These are phyloP conservation scores for Cetoscarus ocellatus DNA, from an alignment of 2,797 vertebrate genomes.

Conservation along the genomic window DNA sequence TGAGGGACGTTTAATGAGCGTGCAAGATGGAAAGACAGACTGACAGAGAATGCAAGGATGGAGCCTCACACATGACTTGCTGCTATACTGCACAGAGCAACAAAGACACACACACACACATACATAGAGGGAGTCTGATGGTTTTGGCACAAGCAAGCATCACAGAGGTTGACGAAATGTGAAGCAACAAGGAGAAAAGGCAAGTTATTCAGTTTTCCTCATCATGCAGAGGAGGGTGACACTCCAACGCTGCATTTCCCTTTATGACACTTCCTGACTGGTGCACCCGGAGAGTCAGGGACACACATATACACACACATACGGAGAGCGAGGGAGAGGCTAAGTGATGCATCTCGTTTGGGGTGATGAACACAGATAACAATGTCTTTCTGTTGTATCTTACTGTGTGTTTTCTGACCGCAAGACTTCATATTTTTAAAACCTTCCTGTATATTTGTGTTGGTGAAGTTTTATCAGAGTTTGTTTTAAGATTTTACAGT, in stretches of 20 bases:
- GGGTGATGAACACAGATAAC: conserved; percentile 70
- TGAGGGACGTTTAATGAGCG: conserved; percentile 82
- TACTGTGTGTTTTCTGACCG: too few relatives aligned
- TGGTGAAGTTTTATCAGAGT: too few relatives aligned
- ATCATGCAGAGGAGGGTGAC: conserved; percentile 70
- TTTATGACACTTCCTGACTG: conserved; percentile 77
- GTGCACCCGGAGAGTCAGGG: conserved; percentile 23
- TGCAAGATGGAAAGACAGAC: conserved; percentile 78
- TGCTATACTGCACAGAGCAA: conserved; percentile 54
- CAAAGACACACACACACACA: conserved; percentile 44
- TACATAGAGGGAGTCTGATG: conserved; percentile 54
- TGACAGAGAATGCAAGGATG: conserved; percentile 81
- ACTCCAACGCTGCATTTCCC: conserved; percentile 64
- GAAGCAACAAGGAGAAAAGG: conserved; percentile 79
- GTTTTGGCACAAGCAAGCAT: conserved; percentile 74
- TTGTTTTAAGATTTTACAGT: too few relatives aligned
- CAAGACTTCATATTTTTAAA: too few relatives aligned
- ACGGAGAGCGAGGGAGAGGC: conserved; percentile 15
- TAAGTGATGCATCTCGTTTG: conserved; percentile 64
- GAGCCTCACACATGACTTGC: conserved; percentile 70
- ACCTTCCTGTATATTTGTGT: too few relatives aligned
- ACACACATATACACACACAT: conserved; percentile 11
- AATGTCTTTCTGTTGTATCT: background rate
- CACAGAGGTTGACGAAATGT: conserved; percentile 86
- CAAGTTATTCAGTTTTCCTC: conserved; percentile 71